Conservation (phyloP, 2,888 invertebrate species). For the Carcina quercana region DNA sequence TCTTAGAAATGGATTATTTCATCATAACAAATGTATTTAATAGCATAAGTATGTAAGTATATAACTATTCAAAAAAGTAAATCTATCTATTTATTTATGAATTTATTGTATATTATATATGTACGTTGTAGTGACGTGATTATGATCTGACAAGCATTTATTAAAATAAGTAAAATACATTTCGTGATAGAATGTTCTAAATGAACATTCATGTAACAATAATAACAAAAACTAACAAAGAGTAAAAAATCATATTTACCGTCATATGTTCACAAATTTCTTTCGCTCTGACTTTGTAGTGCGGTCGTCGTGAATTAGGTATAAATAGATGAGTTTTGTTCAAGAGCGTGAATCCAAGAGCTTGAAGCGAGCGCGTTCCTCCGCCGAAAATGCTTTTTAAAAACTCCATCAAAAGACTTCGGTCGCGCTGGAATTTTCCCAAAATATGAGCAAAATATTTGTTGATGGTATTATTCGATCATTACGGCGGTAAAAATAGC, state of each 20-base stretch:
- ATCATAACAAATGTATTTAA: too few species aligned
- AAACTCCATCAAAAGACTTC: constrained; percentile 42
- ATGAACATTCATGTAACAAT: too few species aligned
- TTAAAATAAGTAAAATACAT: too few species aligned
- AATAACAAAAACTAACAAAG: too few species aligned
- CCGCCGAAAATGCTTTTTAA: constrained; percentile 35
- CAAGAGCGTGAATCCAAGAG: constrained; percentile 60
- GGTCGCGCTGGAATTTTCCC: constrained; percentile 39
- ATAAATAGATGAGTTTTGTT: constrained; percentile 52
- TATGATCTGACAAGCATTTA: too few species aligned
- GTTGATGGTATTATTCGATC: not conserved
- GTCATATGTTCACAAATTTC: constrained; percentile 44
- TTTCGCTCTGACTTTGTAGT: constrained; percentile 38
- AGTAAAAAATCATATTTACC: constrained; percentile 31
- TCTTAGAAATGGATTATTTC: too few species aligned
- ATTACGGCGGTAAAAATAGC: constrained; percentile 3
- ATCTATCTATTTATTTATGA: too few species aligned
- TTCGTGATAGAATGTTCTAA: too few species aligned
- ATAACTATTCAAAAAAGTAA: too few species aligned
- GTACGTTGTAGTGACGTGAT: too few species aligned
- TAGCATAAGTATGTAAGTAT: too few species aligned
- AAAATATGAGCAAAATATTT: constrained; percentile 1
- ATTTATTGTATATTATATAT: too few species aligned
- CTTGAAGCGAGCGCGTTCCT: constrained; percentile 58
- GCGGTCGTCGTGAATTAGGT: constrained; percentile 25